Base-by-base conservation (phyloP, 2,888 invertebrate genomes). In the Pomacea canaliculata region DNA sequence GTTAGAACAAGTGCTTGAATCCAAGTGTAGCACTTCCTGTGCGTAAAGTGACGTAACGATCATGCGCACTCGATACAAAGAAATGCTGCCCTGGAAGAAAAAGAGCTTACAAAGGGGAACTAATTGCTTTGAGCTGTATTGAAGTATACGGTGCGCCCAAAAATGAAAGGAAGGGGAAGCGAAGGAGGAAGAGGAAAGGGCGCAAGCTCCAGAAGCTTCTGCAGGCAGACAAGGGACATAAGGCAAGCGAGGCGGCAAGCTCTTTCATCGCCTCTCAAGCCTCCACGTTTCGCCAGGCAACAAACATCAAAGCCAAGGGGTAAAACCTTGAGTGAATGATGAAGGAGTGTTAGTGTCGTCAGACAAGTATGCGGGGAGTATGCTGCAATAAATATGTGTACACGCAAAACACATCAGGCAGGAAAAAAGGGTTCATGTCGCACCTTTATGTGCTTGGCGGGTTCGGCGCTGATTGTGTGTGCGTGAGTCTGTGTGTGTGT, bases 251-350 rank as follows among this genome's bases (percentile, higher is more conserved):
- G 19, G 63, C 63, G 19, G 10, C 51, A 16, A 19, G n/a, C 19
- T 12, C 63, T 63, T 63, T 63, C 63, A 63, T 63, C 63, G 63
- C 63, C 27, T 63, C 27, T 63, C 19, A 23, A 10, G 27, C 63
- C 19, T 19, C 10, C 63, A 63, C 63, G 16, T 60, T n/a, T 63
- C 63, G 16, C 10, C 63, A 12, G 63, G 63, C 51, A 13, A 18
- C 63, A 63, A 10, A 63, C 16, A 63, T 63, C 63, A 63, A 63
- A 63, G 63, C 23, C 63, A n/a, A 10, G 19, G 63, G 23, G 23
- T 63, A n/a, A 27, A 63, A 9, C 63, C n/a, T 63, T 63, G 23
- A 63, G 23, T 63, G 63, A 63, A n/a, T 63, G 63, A 63, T 27
- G 51, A 56, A 56, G 16, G 51, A 56, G 51, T 16, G 51, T 16